Evolutionary conservation across 37 sponge, comb jelly and placozoan species (phyloP), one percentile per base, ranked within the genome.

Genomic region (Halichondria panicea): DNA sequence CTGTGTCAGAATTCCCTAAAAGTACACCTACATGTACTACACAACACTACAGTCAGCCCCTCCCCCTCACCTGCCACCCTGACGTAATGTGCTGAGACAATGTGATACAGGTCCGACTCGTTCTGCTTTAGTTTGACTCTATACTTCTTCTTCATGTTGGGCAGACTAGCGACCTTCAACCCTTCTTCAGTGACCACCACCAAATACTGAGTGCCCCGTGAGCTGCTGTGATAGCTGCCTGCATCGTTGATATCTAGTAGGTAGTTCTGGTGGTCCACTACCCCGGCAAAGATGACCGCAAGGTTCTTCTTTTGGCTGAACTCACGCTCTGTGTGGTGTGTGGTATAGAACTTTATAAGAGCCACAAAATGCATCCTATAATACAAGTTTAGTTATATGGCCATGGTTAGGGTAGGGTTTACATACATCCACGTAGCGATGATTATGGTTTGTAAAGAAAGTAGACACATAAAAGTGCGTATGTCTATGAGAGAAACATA

Each of bases 21-120:
- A 58, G 12, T 21, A 7, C 6, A n/a, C 7, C 25, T 58, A 58
- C 60, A 58, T 11, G 25, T 58, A 21, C 24, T 58, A n/a, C n/a
- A n/a, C n/a, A n/a, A n/a, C n/a, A n/a, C n/a, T n/a, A n/a, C n/a
- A n/a, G n/a, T n/a, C 12, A 11, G 11, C 28, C 8, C n/a, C n/a
- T n/a, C n/a, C 67, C 44, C 24, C 55, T 32, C 27, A 86, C 92
- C 92, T 70, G 67, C 43, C 9, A 75, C 60, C 71, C 88, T 25
- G 11, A 91, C 37, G 48, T 75, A 91, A 63, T 91, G 87, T 11
- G 87, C 92, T 39, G 87, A 91, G 11, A 86, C 70, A 7, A 79
- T 53, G 44, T 87, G 87, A 44, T 62, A 83, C 28, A 79, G 88
- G 62, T 91, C 88, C 25, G 66, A 61, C 4, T 87, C 87, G 34